Evolutionary conservation across 2,888 invertebrate species (phyloP), one percentile per base, ranked within the genome.

Genomic region (Homarus gammarus): DNA sequence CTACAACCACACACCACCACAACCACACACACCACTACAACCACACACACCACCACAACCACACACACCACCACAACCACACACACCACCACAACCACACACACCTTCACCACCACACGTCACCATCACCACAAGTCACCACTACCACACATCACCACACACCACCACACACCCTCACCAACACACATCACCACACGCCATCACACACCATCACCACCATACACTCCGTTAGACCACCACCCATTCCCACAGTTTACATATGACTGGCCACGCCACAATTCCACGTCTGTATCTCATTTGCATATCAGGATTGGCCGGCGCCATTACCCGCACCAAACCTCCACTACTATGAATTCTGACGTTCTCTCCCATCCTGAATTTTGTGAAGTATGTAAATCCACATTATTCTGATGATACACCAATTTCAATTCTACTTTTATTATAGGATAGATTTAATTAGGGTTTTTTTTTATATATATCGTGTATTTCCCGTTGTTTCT

Each of bases 281-380:
- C 22, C 81, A 81, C 33, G 36, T 38, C 38, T 36, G 36, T 36
- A 27, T 36, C 77, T 77, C 51, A 77, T 56, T 56, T 56, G 78
- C 56, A 78, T 56, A 78, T 38, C 36, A 56, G 40, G 78, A 56
- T 78, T 56, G 78, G 56, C 12, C 18, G 18, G 56, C 22, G 18
- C 56, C 18, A 12, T 49, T 49, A 10, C 44, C 44, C 6, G 44
- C 6, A 12, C 44, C 0, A 12, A 12, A 12, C 44, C 44, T 49
- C 44, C 44, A 12, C 10, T 49, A 12, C 6, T 49, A 12, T 49
- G 44, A 49, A 12, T 12, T 10, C 44, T 44, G 12, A 44, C 44
- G 6, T 49, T 49, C 44, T 49, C 44, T 12, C 44, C 44, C 44
- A 0, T 1, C 44, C n/a, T n/a, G n/a, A n/a, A n/a, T n/a, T n/a